phyloP scores from a whole-genome alignment of 2,797 vertebrate genomes.

The Capromys pilorides region DNA sequence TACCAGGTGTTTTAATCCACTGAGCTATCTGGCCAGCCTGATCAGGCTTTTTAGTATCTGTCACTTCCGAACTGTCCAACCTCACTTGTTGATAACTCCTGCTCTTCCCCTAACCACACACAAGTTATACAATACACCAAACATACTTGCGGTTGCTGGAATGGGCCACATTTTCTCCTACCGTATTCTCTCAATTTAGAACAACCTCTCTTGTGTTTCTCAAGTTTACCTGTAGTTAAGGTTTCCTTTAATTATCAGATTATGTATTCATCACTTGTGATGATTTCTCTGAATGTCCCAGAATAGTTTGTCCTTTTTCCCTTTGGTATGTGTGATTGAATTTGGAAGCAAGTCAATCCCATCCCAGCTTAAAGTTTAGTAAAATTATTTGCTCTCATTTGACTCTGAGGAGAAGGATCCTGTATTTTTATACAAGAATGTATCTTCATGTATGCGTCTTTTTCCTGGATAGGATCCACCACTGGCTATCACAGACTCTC shows the following conservation, averaged over 20 bases:
- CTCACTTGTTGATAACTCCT: neutral
- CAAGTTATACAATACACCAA: neutral
- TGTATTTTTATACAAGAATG: neutral
- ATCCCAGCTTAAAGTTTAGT: neutral
- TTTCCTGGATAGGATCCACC: neutral
- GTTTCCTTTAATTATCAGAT: constrained; percentile 5
- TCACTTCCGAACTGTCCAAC: neutral
- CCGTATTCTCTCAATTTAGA: neutral
- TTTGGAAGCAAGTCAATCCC: neutral
- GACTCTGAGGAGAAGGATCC: neutral
- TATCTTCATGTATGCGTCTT: neutral
- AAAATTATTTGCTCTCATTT: neutral
- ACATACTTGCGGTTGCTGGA: neutral
- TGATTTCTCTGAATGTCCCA: neutral
- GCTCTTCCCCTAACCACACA: neutral
- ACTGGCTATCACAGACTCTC: neutral
- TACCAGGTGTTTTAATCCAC: too few species aligned
- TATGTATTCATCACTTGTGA: neutral
- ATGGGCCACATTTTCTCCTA: neutral
- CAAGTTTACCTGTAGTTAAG: neutral
- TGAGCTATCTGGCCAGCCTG: too few species aligned
- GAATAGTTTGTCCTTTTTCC: neutral
- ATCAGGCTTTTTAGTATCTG: neutral
- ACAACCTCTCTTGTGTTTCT: neutral
- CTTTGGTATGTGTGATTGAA: neutral